phyloP scores from a whole-genome alignment of 2,888 invertebrate genomes.

The Cryptocephalus moraei region DNA sequence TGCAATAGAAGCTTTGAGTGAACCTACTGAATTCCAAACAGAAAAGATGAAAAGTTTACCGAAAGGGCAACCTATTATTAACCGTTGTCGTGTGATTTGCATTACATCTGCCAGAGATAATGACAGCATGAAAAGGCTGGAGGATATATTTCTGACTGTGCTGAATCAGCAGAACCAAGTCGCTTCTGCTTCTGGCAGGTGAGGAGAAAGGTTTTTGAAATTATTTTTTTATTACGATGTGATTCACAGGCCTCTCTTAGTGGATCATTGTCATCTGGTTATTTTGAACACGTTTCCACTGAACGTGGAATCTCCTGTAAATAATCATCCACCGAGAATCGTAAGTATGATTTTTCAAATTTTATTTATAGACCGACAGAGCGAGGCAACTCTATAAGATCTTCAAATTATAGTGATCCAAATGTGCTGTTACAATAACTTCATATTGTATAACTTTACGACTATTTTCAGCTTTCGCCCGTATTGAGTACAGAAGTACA shows the following conservation, averaged over 20 bases:
- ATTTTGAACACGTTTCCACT: constrained; percentile 82
- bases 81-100: constrained; percentile 76
- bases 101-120: constrained; percentile 84
- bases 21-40: constrained; percentile 68
- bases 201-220: constrained; percentile 5
- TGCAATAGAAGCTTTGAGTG: constrained; percentile 76
- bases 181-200: constrained; percentile 52
- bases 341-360: constrained; percentile 34
- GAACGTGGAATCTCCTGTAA: constrained; percentile 67
- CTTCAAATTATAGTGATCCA: too few relatives aligned
- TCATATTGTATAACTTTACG: background rate
- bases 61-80: constrained; percentile 33
- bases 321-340: constrained; percentile 58
- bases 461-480: constrained; percentile 49
- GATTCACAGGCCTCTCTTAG: constrained; percentile 52
- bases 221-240: constrained; percentile 1
- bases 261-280: constrained; percentile 83
- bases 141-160: constrained; percentile 77
- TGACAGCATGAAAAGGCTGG: constrained; percentile 73
- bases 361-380: too few relatives aligned
- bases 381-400: too few relatives aligned
- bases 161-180: constrained; percentile 72
- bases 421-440: too few relatives aligned
- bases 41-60: constrained; percentile 38
- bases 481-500: constrained; percentile 71